phyloP scores from a whole-genome alignment of 2,113 vertebrate genomes.

The Andinoacara biseriatus region DNA sequence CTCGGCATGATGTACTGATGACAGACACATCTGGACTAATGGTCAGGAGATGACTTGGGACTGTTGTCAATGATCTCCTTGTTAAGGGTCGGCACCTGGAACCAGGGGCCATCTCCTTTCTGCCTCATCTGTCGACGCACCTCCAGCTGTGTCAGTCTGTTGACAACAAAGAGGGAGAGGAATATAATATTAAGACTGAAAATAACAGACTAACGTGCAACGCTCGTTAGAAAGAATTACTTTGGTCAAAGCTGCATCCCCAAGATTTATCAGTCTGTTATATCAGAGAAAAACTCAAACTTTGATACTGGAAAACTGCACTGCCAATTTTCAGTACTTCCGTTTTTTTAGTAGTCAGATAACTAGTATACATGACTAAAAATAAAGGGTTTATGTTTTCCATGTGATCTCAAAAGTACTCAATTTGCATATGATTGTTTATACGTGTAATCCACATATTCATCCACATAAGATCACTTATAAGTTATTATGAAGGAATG shows the following conservation, averaged over 20 bases:
- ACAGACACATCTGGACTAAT: conserved; percentile 69
- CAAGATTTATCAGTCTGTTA: not conserved
- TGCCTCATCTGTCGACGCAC: conserved; percentile 86
- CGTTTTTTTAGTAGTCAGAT: too few relatives aligned
- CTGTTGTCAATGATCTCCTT: conserved; percentile 84
- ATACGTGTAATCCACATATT: not conserved
- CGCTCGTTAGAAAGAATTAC: not conserved
- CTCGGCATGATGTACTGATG: conserved; percentile 28
- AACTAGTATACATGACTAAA: too few relatives aligned
- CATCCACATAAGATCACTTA: not conserved
- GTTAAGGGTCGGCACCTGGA: conserved; percentile 77
- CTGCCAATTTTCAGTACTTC: too few relatives aligned
- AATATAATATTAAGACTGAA: not conserved
- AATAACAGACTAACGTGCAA: not conserved
- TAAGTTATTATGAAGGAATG: not conserved
- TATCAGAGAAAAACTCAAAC: not conserved
- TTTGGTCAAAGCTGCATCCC: not conserved
- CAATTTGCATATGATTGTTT: not conserved
- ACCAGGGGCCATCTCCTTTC: conserved; percentile 95
- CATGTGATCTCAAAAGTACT: too few relatives aligned
- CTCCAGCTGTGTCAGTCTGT: conserved; percentile 81
- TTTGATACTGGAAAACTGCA: too few relatives aligned
- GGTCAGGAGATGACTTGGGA: conserved; percentile 87
- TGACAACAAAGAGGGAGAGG: not conserved
- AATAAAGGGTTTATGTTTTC: too few relatives aligned